Evolutionary conservation across 1,140 invertebrate genomes (phyloP).

Genomic region (Zaprionus lachaisei): DNA sequence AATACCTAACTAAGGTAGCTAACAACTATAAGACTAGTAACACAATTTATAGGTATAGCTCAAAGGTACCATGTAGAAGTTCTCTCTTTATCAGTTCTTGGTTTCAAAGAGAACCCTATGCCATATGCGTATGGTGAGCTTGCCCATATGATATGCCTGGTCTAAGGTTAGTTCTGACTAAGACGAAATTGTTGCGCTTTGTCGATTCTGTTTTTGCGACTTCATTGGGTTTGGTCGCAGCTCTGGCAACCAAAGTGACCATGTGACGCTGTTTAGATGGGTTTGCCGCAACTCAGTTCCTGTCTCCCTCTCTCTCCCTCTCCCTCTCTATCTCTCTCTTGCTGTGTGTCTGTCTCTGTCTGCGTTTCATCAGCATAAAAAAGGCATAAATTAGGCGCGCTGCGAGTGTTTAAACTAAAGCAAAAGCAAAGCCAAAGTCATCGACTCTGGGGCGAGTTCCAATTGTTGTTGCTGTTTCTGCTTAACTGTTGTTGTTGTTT

Average conservation of each 20-base stretch:
- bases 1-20: too few species aligned
- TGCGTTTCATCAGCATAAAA: conserved; percentile 79
- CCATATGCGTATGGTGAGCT: background rate
- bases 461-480: conserved; percentile 23
- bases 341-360: conserved; percentile 43
- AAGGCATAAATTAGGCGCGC: conserved; percentile 75
- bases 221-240: conserved; percentile 10
- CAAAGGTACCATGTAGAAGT: background rate
- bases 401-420: conserved; percentile 77
- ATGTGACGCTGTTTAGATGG: conserved; percentile 15
- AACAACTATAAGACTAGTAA: background rate
- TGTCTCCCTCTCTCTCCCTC: background rate
- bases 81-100: background rate
- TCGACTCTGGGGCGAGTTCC: conserved; percentile 21
- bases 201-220: conserved; percentile 39
- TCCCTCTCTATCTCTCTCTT: background rate
- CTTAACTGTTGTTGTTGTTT: conserved; percentile 13
- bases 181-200: conserved; percentile 22
- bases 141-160: background rate
- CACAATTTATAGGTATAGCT: background rate
- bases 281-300: conserved; percentile 14
- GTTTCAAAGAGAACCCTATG: too few species aligned
- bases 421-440: conserved; percentile 43
- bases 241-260: conserved; percentile 23
- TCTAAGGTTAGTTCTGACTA: background rate